Base-by-base conservation (phyloP, 2,797 vertebrate species). In the Sebastiscus albofasciatus region DNA sequence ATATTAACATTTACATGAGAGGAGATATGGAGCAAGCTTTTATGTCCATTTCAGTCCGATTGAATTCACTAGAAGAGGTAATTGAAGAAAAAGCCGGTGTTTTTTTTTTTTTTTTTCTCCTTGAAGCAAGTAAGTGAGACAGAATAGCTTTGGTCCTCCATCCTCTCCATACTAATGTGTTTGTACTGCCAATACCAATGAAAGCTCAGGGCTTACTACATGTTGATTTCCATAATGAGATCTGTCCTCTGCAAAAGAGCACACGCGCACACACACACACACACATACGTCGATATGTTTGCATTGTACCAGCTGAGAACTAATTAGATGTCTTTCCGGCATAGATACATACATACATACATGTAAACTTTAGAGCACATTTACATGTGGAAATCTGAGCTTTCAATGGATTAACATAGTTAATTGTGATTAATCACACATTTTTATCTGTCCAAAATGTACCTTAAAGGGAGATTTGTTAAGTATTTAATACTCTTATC, bases 1-100 rank as follows among this genome's bases (percentile, higher is more conserved):
- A 46, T 78, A 82, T 80, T 77, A 89, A 85, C 77, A 82, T 91
- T 82, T 84, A 75, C 86, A 81, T 79, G 68, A 62, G 33, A 64
- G 67, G 67, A 72, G 72, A 42, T 66, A 49, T 39, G 72, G 42
- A 39, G 70, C 72, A 10, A 34, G 79, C 81, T 72, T 70, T 81
- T 72, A 77, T 74, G 75, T 87, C 80, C 71, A 71, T 83, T 84
- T 72, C 77, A 82, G 22, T 82, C 64, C 58, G 58, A 77, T 27
- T 80, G 72, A 52, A 80, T 77, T 82, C 76, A 64, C 55, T 71
- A 49, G 73, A 71, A 67, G 46, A 73, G 33, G 55, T 74, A 77
- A 82, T 71, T 74, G 65, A 71, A 72, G 72, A 29, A 36, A 54
- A 73, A 58, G 61, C 14, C 33, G 3, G 8, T 52, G 11, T 42